Base-by-base conservation (phyloP, 2,888 invertebrate genomes). In the Eudasyphora cyanicolor region DNA sequence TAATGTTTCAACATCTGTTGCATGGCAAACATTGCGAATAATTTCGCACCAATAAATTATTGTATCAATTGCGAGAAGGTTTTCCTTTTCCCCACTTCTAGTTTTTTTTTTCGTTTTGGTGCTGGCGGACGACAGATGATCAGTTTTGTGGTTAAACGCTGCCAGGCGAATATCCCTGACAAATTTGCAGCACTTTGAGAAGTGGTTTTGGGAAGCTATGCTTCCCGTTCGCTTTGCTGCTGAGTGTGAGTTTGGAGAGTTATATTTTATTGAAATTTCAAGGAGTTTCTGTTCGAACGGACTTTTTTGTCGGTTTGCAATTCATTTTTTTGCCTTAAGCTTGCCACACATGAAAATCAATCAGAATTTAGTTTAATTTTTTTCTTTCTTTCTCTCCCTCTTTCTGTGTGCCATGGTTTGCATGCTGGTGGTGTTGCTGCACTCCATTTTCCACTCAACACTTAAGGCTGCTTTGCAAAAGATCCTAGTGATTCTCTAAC, bases 141-240 rank as follows among this genome's bases (percentile, higher is more conserved):
- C 27, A 27, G n/a, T 14, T 67, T 42, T 67, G 42, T 42, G 67
- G 67, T 64, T 10, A 64, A 38, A 10, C 5, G 42, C 21, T 14
- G 12, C 21, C 10, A 21, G 38, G 14, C 38, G 24, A 38, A 64
- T 64, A 10, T 42, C 42, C 19, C 67, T 67, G 67, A 67, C 67
- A 67, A 67, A 67, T 67, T 67, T 67, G 12, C n/a, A 67, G 42
- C 67, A 67, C 67, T 67, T 67, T 64, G 24, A 42, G n/a, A n/a
- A 6, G 32, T 32, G 62, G 7, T 62, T 62, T 57, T 8, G 14
- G 29, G 19, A 14, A 51, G 3, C 12, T 54, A 21, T 19, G 29
- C 35, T 35, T 6, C 19, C 29, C 35, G 12, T 32, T 38, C 17
- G 38, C 17, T 29, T 54, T 17, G 14, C n/a, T 27, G 24, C 38